Evolutionary conservation across 2,888 invertebrate genomes (phyloP).

Genomic region (Pseudococcus longispinus): DNA sequence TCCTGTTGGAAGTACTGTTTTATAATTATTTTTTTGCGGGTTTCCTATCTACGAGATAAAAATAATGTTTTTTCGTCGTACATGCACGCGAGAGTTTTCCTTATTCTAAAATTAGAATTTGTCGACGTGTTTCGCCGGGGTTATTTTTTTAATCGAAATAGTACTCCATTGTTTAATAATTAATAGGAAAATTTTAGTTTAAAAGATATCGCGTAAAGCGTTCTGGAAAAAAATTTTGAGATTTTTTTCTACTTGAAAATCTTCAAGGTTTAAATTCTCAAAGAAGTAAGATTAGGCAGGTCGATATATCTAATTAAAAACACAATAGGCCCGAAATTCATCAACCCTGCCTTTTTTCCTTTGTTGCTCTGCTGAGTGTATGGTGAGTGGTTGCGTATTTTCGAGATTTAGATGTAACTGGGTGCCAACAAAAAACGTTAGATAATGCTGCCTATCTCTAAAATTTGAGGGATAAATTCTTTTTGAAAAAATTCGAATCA

Average conservation of each 20-base stretch:
- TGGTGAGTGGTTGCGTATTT: no score
- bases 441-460: no score
- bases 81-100: conserved; percentile 11
- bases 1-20: background rate
- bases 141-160: conserved; percentile 6
- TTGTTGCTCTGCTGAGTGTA: no score
- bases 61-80: background rate
- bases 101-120: background rate
- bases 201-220: background rate
- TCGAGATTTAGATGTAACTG: no score
- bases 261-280: background rate
- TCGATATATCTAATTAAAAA: background rate
- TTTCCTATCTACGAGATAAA: background rate
- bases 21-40: background rate
- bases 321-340: background rate
- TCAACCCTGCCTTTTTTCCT: background rate
- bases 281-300: background rate
- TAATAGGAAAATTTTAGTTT: background rate
- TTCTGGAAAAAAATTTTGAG: background rate
- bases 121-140: background rate
- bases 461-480: no score
- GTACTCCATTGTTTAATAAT: background rate
- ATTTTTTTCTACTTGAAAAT: background rate
- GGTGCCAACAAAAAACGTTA: no score
- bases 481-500: no score